These are phyloP conservation scores for Casuarius casuarius DNA, from an alignment of 2,113 vertebrate genomes.

Conservation along the genomic window DNA sequence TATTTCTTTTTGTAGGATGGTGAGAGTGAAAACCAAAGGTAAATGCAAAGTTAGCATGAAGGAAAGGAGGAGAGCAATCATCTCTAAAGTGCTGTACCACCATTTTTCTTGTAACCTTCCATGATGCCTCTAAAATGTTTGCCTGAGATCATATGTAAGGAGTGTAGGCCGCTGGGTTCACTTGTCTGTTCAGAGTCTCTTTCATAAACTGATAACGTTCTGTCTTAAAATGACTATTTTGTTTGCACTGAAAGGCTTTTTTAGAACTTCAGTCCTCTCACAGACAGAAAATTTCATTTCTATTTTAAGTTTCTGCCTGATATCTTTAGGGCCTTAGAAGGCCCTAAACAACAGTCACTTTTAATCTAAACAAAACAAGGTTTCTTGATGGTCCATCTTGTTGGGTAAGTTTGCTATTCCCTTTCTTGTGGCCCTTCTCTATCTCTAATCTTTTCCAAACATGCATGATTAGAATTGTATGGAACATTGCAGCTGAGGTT, in stretches of 20 bases:
- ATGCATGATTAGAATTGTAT: not conserved
- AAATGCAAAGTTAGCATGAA: not conserved
- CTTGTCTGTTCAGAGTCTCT: not conserved
- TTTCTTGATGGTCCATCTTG: not conserved
- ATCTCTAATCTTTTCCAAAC: not conserved
- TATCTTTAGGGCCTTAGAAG: not conserved
- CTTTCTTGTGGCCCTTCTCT: not conserved
- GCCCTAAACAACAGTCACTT: not conserved
- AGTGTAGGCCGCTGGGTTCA: not conserved
- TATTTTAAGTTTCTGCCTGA: not conserved
- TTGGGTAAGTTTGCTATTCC: not conserved
- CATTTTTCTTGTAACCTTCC: not conserved
- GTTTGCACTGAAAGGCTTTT: not conserved
- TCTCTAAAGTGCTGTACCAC: not conserved
- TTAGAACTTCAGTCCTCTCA: not conserved
- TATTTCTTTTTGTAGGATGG: not conserved
- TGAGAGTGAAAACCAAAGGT: not conserved
- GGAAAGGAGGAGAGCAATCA: not conserved
- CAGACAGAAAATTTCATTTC: not conserved
- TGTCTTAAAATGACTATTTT: not conserved
- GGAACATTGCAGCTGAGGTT: not conserved
- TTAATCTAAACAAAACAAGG: not conserved
- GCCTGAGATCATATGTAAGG: not conserved
- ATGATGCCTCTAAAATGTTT: not conserved
- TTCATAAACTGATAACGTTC: too few relatives aligned